Percentiles rank a stretch among this genome's conserved stretches.
phyloP scores from a whole-genome alignment of 2,797 vertebrate species.

The Todus mexicanus region DNA sequence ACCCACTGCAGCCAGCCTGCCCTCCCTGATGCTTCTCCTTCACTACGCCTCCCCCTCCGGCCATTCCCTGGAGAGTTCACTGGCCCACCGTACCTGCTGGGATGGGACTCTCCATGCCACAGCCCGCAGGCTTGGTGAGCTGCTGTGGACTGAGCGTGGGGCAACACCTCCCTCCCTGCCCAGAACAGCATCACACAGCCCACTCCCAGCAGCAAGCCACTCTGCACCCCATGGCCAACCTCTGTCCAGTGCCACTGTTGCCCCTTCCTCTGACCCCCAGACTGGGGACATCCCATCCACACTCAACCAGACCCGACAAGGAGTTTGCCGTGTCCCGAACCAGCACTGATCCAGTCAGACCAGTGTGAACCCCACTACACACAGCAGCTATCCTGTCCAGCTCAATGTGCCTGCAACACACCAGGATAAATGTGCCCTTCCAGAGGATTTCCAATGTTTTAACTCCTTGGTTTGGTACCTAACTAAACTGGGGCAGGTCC shows the following conservation, averaged over 20 bases:
- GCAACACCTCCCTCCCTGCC: not conserved
- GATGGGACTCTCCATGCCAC: fast-evolving
- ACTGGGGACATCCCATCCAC: fast-evolving
- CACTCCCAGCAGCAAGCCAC: not conserved
- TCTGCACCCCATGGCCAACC: fast-evolving
- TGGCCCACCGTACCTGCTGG: not conserved
- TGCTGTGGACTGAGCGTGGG: not conserved
- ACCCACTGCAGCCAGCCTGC: not conserved
- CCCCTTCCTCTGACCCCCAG: not conserved
- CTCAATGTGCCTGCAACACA: fast-evolving
- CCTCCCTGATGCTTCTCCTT: not conserved
- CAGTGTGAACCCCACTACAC: not conserved
- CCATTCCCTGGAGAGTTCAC: not conserved
- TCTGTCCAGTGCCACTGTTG: not conserved
- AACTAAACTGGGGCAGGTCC: fast-evolving
- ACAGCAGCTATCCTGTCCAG: too few relatives aligned
- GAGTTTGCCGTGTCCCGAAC: not conserved
- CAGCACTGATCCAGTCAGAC: not conserved
- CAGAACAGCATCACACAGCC: fast-evolving
- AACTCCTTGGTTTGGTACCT: not conserved
- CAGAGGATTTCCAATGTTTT: not conserved
- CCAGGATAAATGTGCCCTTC: not conserved
- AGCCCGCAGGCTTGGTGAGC: not conserved
- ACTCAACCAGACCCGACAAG: not conserved
- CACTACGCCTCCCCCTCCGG: not conserved